Conservation (phyloP, 1,140 invertebrate genomes). For the Drosophila sp. region DNA sequence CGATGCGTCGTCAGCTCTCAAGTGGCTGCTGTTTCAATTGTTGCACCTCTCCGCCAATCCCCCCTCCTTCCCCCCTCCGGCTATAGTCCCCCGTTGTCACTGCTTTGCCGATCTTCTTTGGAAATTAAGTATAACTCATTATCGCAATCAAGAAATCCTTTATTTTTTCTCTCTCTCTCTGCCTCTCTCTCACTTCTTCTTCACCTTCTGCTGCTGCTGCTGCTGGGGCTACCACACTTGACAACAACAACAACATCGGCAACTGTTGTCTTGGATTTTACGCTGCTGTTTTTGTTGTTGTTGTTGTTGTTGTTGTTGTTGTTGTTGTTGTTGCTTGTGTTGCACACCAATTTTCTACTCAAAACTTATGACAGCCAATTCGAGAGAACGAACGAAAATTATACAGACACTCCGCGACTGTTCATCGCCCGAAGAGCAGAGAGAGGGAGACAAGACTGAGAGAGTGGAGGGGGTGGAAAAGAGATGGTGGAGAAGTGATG, state of each 20-base stretch:
- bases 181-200: background rate
- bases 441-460: too few relatives aligned
- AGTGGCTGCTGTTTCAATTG: slow-evolving; percentile 54
- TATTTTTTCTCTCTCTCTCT: slow-evolving; percentile 21
- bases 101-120: slow-evolving; percentile 34
- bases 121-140: slow-evolving; percentile 82
- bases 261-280: slow-evolving; percentile 5
- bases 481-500: background rate
- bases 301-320: slow-evolving; percentile 27
- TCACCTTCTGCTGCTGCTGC: slow-evolving; percentile 1
- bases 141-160: slow-evolving; percentile 82
- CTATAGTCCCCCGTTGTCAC: background rate
- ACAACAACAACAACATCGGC: slow-evolving; percentile 23
- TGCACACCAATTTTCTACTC: slow-evolving; percentile 82
- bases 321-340: slow-evolving; percentile 58
- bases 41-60: slow-evolving; percentile 15
- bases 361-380: slow-evolving; percentile 83
- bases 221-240: slow-evolving; percentile 51
- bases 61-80: background rate
- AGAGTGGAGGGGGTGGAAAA: background rate
- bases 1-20: slow-evolving; percentile 40
- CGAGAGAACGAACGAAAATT: slow-evolving; percentile 81
- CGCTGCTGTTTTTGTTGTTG: slow-evolving; percentile 25
- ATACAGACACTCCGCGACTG: slow-evolving; percentile 66
- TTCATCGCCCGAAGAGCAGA: slow-evolving; percentile 2